Base-by-base conservation (phyloP, 2,888 invertebrate species). In the Laothoe populi region DNA sequence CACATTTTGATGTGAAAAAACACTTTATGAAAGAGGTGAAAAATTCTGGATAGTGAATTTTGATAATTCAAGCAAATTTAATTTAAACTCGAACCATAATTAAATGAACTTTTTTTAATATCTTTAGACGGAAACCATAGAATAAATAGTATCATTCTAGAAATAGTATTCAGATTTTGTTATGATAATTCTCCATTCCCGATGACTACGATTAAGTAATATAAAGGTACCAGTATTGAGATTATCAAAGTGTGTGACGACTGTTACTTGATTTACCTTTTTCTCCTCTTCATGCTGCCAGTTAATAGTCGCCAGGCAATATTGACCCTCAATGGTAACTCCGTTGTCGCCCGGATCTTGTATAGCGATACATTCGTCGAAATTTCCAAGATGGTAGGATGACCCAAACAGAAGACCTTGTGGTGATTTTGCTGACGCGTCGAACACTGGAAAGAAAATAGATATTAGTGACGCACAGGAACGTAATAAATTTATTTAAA, bases 361-460 rank as follows among this genome's bases (percentile, higher is more conserved):
- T 40, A 90, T 93, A 1, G 82, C 89, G 13, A 95, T 85, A 73
- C 96, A 96, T 83, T 96, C 95, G 78, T 96, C 96, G 75, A 95
- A 96, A 83, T 96, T 96, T 0, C 96, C 96, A 66, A 96, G 87
- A 66, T 96, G 95, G 84, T 95, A 95, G 0, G 94, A 92, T 11
- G 95, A 94, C 2, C 96, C 96, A 68, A 94, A 94, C 19, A 96
- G 93, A 13, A 96, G 85, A 13, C 96, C 96, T 70, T 94, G 93
- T 0, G 95, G 95, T 42, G 95, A 94, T 81, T 96, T 96, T 0
- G 95, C 95, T 38, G 95, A 95, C 3, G 96, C 94, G 74, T 96
- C 96, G 81, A 95, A 95, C 94, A 96, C 96, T 96, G 86, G 8
- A 93, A 81, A 61, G 45, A 67, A 63, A 66, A 21, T 48, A n/a